phyloP scores from a whole-genome alignment of 2,113 vertebrate genomes.

The Gobiocypris rarus region DNA sequence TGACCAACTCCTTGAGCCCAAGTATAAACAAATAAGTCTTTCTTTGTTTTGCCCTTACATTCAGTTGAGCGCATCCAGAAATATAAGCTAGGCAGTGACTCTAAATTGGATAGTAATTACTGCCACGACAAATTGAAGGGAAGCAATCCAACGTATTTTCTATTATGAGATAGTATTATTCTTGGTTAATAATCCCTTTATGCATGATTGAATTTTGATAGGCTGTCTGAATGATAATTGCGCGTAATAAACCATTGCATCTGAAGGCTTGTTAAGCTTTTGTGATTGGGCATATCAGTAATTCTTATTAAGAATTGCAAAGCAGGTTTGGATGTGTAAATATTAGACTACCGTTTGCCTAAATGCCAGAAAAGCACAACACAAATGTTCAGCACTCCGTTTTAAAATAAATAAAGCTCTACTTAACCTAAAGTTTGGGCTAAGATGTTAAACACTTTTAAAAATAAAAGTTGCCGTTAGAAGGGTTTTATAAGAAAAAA shows the following conservation, averaged over 20 bases:
- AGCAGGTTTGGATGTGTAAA: slow-evolving; percentile 13
- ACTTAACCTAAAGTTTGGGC: too few relatives aligned
- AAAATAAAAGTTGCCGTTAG: neutral
- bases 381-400: neutral
- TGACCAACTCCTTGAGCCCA: neutral
- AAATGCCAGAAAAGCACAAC: slow-evolving; percentile 17
- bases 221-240: slow-evolving; percentile 60
- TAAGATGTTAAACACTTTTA: neutral
- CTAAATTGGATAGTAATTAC: slow-evolving; percentile 61
- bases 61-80: slow-evolving; percentile 47
- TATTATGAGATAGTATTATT: slow-evolving; percentile 62
- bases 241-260: slow-evolving; percentile 60
- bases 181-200: slow-evolving; percentile 62
- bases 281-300: slow-evolving; percentile 42
- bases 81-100: slow-evolving; percentile 50
- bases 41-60: slow-evolving; percentile 51
- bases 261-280: slow-evolving; percentile 55
- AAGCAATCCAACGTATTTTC: slow-evolving; percentile 57
- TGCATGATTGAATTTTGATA: slow-evolving; percentile 65
- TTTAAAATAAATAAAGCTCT: slow-evolving; percentile 6
- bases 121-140: slow-evolving; percentile 55
- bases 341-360: neutral
- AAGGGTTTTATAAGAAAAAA: neutral
- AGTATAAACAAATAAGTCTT: slow-evolving; percentile 29
- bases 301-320: slow-evolving; percentile 44